Evolutionary conservation across 2,113 vertebrate species (phyloP).

Genomic region (Phyllopteryx taeniolatus): DNA sequence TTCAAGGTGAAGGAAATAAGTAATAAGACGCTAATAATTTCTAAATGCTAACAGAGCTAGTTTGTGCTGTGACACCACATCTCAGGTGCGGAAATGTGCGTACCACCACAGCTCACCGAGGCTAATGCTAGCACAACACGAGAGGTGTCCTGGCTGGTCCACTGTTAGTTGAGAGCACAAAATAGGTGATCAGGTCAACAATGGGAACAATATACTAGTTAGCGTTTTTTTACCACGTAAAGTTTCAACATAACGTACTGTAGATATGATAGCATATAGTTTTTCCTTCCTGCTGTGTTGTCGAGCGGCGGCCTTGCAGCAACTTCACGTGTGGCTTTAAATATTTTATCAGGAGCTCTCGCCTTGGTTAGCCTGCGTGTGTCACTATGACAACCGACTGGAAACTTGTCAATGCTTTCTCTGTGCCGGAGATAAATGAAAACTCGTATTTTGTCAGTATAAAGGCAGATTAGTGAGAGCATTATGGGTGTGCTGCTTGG

Average conservation of each 20-base stretch:
- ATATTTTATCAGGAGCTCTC: slow-evolving; percentile 64
- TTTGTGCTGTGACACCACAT: no score
- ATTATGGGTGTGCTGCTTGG: slow-evolving; percentile 35
- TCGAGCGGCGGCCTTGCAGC: neutral
- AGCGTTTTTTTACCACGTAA: no score
- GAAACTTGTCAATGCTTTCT: neutral
- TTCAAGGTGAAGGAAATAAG: no score
- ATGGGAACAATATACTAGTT: no score
- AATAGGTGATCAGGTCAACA: no score
- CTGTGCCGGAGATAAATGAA: neutral
- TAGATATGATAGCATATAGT: neutral
- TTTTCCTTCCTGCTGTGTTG: slow-evolving; percentile 16
- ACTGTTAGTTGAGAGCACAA: no score
- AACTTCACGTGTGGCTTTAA: slow-evolving; percentile 43
- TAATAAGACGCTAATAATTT: no score
- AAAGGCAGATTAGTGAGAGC: neutral
- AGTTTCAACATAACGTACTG: neutral
- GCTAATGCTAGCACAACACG: no score
- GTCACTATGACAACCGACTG: slow-evolving; percentile 38
- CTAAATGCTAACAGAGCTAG: no score
- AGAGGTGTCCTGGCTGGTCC: no score
- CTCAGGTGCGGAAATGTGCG: no score
- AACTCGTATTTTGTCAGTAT: neutral
- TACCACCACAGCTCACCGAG: no score
- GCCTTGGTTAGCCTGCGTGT: slow-evolving; percentile 42